These are phyloP conservation scores for Centruroides sculpturatus DNA, from an alignment of 1,140 invertebrate genomes.

Conservation along the genomic window DNA sequence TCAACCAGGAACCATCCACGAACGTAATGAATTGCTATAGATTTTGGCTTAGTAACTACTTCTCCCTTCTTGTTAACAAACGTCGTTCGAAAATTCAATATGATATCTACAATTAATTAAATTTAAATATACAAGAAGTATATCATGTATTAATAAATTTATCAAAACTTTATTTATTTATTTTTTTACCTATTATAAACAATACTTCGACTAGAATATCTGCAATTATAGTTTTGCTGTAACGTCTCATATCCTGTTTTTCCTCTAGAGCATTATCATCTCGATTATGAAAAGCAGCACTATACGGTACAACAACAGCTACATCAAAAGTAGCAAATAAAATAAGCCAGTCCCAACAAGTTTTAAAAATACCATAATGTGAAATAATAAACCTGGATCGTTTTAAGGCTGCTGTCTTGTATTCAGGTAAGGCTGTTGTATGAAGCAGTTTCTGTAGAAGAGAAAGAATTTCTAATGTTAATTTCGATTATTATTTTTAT, in stretches of 20 bases:
- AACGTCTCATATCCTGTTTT: neutral
- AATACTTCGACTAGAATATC: conserved; percentile 89
- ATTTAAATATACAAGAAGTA: neutral
- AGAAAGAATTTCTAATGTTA: neutral
- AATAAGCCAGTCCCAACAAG: conserved; percentile 98
- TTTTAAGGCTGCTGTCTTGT: conserved; percentile 81
- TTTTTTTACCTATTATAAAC: conserved; percentile 74
- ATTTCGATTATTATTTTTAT: neutral
- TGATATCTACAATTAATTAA: conserved; percentile 59
- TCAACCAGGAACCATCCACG: conserved; percentile 92
- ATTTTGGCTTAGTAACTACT: conserved; percentile 81
- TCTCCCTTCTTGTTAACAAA: conserved; percentile 98
- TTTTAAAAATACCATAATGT: conserved; percentile 97
- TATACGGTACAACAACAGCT: conserved; percentile 94
- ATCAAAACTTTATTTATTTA: conserved; percentile 13
- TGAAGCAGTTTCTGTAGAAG: conserved; percentile 66
- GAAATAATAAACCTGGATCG: conserved; percentile 86
- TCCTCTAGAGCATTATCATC: conserved; percentile 20
- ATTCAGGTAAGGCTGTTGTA: conserved; percentile 73
- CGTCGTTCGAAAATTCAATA: conserved; percentile 96
- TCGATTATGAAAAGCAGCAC: conserved; percentile 79
- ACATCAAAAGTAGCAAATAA: conserved; percentile 96
- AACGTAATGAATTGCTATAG: conserved; percentile 73
- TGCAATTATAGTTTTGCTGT: conserved; percentile 49
- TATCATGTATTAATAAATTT: neutral